Conservation (phyloP, 1,140 invertebrate genomes). For the Harlomillsia oculata region DNA sequence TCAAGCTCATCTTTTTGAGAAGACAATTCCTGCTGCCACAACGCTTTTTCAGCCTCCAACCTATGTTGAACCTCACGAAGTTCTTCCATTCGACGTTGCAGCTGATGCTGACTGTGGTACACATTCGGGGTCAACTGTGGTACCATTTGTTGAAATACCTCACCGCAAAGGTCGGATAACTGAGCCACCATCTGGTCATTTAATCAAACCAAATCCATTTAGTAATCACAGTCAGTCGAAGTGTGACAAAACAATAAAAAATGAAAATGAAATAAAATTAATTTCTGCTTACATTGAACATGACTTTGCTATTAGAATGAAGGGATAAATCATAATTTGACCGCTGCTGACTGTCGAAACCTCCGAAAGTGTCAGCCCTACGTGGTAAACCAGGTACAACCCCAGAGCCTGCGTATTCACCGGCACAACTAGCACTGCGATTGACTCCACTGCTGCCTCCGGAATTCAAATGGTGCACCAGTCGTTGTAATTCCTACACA, state of each 20-base stretch:
- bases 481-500: constrained; percentile 28
- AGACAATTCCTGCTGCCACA: constrained; percentile 23
- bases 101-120: constrained; percentile 26
- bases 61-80: constrained; percentile 30
- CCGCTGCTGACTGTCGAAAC: constrained; percentile 59
- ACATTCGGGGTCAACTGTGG: constrained; percentile 27
- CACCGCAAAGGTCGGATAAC: constrained; percentile 32
- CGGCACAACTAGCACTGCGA: constrained; percentile 80
- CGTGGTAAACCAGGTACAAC: constrained; percentile 71
- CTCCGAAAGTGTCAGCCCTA: constrained; percentile 86
- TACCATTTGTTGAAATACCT: constrained; percentile 33
- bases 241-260: background rate
- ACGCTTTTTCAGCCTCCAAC: constrained; percentile 31
- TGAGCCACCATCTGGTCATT: constrained; percentile 29
- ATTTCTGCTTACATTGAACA: constrained; percentile 8
- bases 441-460: constrained; percentile 45
- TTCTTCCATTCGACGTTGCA: constrained; percentile 32
- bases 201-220: constrained; percentile 1
- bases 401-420: constrained; percentile 72
- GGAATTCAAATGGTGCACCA: constrained; percentile 20
- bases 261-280: background rate
- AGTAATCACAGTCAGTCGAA: background rate
- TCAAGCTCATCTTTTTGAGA: constrained; percentile 28
- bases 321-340: constrained; percentile 5
- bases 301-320: constrained; percentile 13